Base-by-base conservation (phyloP, 1,140 invertebrate species). In the Stenopsyche tienmushanensis region DNA sequence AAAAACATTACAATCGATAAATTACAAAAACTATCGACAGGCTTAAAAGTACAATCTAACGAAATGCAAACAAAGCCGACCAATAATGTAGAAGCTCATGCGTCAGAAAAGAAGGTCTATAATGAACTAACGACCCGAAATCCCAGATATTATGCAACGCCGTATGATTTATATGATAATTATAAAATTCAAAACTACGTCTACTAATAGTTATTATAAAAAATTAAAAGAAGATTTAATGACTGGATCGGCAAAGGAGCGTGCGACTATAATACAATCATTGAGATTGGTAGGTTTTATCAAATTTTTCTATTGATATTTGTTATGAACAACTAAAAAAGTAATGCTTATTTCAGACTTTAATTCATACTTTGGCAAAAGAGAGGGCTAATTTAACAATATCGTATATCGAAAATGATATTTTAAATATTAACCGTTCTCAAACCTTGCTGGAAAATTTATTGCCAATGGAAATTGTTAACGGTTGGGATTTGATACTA, bases 401-500 rank as follows among this genome's bases (percentile, higher is more conserved):
- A 23, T 62, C 50, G 10, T 70, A 70, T 52, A 52, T 65, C 44
- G 55, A 62, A 47, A 62, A 70, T 65, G 69, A 70, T 50, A 70
- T 70, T 20, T 62, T 70, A 34, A 47, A 70, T 45, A 57, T 70
- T 23, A 26, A 66, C 18, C 18, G 24, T 3, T 21, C 47, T 10
- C 29, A 47, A 9, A 66, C 53, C 13, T 42, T 70, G 9, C 23
- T 70, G 9, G 58, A 65, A 25, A 45, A 49, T 20, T 57, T 70
- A 24, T 57, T 70, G 34, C 65, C 69, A 18, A 49, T 41, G 42
- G 69, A 67, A 57, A 67, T 70, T 20, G 57, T 70, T 20, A 70
- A 70, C 41, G 69, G 69, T 0, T 70, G 69, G 69, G 69, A 70
- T 52, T 63, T 70, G 34, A 70, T 67, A 41, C 25, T 70, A 21